Conservation (phyloP, 2,888 invertebrate genomes). For the Sabatieria punctata region DNA sequence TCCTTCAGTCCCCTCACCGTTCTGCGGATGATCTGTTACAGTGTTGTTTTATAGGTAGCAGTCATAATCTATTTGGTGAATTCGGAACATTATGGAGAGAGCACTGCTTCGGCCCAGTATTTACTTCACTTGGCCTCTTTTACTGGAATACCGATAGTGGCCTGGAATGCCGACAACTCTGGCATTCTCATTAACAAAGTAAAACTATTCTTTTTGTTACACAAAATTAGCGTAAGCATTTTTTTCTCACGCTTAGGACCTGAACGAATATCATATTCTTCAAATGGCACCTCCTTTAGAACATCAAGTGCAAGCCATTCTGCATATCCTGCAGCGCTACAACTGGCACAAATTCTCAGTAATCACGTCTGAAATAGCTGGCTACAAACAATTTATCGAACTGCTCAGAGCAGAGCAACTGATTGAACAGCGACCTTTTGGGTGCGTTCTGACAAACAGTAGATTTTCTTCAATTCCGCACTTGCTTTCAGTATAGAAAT, state of each 20-base stretch:
- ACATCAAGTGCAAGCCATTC: slow-evolving; percentile 88
- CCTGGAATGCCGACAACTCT: slow-evolving; percentile 94
- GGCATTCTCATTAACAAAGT: slow-evolving; percentile 40
- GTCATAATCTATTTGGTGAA: too few species aligned
- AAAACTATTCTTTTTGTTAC: background rate
- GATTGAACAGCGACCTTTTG: too few species aligned
- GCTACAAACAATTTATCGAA: slow-evolving; percentile 14
- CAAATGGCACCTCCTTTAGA: slow-evolving; percentile 90
- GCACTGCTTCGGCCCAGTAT: slow-evolving; percentile 20
- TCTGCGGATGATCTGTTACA: too few species aligned
- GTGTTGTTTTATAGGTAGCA: too few species aligned
- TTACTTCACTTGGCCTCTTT: slow-evolving; percentile 15
- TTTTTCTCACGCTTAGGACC: slow-evolving; percentile 1
- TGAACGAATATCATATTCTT: slow-evolving; percentile 9
- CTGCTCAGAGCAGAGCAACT: background rate
- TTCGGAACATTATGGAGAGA: slow-evolving; percentile 20
- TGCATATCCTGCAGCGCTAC: slow-evolving; percentile 80
- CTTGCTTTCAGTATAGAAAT: too few species aligned
- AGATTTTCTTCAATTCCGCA: too few species aligned
- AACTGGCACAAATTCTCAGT: slow-evolving; percentile 27
- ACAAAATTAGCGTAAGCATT: background rate
- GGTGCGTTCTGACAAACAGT: too few species aligned
- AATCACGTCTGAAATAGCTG: slow-evolving; percentile 24
- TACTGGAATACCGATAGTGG: slow-evolving; percentile 74
- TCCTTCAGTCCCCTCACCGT: too few species aligned